These are phyloP conservation scores for Chelon auratus DNA, from an alignment of 2,797 vertebrate species.

Conservation along the genomic window DNA sequence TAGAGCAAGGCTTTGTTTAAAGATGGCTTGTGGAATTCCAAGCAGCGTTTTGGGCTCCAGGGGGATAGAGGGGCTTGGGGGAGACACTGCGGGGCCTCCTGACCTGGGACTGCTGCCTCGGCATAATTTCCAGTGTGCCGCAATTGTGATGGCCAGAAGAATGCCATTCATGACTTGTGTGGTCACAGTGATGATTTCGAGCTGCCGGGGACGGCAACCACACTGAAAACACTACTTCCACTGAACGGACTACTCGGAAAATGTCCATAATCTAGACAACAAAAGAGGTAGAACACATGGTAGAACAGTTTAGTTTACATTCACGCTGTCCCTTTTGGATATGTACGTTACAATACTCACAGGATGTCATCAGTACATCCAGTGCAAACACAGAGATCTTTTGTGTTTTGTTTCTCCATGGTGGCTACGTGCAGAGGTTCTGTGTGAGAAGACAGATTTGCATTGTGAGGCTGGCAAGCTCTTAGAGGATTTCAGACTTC, in stretches of 20 bases:
- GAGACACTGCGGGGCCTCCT: constrained; percentile 36
- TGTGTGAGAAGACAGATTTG: constrained; percentile 58
- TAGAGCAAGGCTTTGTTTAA: constrained; percentile 79
- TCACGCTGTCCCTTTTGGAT: constrained; percentile 23
- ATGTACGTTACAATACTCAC: constrained; percentile 34
- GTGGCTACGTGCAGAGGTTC: constrained; percentile 49
- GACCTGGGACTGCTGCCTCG: constrained; percentile 71
- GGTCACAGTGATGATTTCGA: constrained; percentile 70
- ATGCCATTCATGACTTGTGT: constrained; percentile 64
- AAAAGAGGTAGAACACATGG: constrained; percentile 1
- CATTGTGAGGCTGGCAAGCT: constrained; percentile 52
- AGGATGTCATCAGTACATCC: constrained; percentile 63
- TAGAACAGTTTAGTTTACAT: constrained; percentile 27
- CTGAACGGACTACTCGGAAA: not conserved
- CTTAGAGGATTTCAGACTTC: constrained; percentile 72
- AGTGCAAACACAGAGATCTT: constrained; percentile 60
- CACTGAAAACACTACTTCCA: constrained; percentile 45
- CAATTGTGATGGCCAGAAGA: constrained; percentile 55
- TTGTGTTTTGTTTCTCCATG: constrained; percentile 57
- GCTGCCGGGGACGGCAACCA: constrained; percentile 58
- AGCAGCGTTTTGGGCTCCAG: constrained; percentile 66
- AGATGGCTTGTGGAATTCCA: constrained; percentile 80
- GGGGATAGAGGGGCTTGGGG: constrained; percentile 58
- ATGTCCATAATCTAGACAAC: not conserved
- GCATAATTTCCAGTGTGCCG: constrained; percentile 75